Evolutionary conservation across 2,113 vertebrate species (phyloP).

Genomic region (Aramus guarauna): DNA sequence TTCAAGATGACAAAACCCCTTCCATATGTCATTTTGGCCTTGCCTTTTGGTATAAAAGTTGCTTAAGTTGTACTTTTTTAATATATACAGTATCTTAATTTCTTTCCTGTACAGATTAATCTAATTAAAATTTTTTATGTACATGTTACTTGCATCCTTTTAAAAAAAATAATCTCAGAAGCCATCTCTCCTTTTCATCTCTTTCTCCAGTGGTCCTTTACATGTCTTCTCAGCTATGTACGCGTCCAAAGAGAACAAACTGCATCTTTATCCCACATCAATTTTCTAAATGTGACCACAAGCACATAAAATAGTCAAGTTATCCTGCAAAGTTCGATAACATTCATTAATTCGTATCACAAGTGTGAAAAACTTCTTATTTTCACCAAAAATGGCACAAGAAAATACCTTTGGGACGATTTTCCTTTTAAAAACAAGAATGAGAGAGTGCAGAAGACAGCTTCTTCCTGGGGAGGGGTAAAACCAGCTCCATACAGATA

Average conservation of each 20-base stretch:
- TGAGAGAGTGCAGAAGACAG: neutral
- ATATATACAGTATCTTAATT: neutral
- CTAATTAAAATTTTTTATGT: neutral
- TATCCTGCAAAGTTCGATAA: neutral
- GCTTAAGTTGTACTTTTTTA: neutral
- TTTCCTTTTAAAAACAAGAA: neutral
- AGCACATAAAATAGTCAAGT: neutral
- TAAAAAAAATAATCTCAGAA: neutral
- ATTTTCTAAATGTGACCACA: neutral
- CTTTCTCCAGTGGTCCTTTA: neutral
- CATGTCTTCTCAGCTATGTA: neutral
- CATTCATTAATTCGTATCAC: neutral
- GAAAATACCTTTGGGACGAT: neutral
- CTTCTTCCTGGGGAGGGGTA: neutral
- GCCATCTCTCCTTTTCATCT: neutral
- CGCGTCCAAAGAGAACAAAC: neutral
- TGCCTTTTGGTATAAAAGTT: neutral
- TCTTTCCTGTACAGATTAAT: neutral
- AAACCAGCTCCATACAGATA: neutral
- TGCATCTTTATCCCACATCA: neutral
- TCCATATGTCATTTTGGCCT: neutral
- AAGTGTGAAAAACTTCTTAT: neutral
- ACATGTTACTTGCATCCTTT: neutral
- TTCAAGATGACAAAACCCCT: neutral
- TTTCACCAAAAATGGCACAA: neutral